Percentiles rank a stretch among this genome's conserved stretches.
These are phyloP conservation scores for Podarcis lilfordi DNA, from an alignment of 2,797 vertebrate genomes.

Conservation along the genomic window DNA sequence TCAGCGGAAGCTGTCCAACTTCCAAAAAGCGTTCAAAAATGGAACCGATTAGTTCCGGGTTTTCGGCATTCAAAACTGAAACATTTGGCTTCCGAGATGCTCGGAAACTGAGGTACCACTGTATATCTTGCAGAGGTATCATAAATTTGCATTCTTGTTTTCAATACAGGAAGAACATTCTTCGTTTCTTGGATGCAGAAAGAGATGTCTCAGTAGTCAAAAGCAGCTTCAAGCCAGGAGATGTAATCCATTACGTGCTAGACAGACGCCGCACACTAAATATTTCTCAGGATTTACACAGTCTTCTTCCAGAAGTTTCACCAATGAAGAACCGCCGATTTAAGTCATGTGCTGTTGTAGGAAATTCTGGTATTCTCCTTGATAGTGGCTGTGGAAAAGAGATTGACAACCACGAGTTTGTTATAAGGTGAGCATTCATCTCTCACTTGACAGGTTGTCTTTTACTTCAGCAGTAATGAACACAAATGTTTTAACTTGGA, in stretches of 20 bases:
- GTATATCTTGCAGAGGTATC: not conserved
- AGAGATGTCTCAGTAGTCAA: conserved; percentile 88
- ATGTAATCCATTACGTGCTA: conserved; percentile 87
- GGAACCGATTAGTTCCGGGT: no score
- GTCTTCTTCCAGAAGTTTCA: conserved; percentile 87
- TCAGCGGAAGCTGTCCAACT: no score
- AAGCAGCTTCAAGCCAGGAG: conserved; percentile 88
- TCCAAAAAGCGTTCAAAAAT: no score
- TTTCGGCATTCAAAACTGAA: no score
- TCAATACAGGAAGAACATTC: conserved; percentile 84
- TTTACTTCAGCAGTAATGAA: conserved; percentile 37
- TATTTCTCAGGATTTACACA: conserved; percentile 85
- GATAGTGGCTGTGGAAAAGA: conserved; percentile 87
- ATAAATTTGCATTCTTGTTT: conserved; percentile 43
- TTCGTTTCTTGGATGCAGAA: conserved; percentile 88
- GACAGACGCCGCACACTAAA: conserved; percentile 86
- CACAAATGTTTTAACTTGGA: conserved; percentile 45
- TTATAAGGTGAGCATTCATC: conserved; percentile 84
- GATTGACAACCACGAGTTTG: conserved; percentile 88
- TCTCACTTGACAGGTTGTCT: conserved; percentile 35
- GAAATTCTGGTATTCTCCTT: conserved; percentile 89
- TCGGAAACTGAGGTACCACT: no score
- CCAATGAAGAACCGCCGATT: conserved; percentile 89
- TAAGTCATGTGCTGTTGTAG: conserved; percentile 88
- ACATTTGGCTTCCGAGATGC: no score